A percentile compares a stretch with the other conserved stretches of the same genome.
Conservation (phyloP, 2,888 invertebrate genomes). For the Nowickia ferox region DNA sequence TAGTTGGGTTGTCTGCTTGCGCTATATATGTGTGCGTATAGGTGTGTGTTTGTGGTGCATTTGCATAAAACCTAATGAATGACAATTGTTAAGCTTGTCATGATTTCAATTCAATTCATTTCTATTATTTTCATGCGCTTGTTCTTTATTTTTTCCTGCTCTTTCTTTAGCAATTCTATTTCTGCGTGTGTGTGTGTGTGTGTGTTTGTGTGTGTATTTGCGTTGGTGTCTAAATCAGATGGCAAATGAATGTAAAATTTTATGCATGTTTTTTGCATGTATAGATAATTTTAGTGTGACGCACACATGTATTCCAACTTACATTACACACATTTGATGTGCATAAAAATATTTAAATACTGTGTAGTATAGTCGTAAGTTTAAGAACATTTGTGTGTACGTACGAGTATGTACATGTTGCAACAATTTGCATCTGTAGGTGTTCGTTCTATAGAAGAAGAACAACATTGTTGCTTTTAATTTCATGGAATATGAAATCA, state of each 20-base stretch:
- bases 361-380: no score
- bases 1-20: no score
- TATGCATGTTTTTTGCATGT: slow-evolving; percentile 11
- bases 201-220: not conserved
- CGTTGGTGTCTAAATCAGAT: slow-evolving; percentile 9
- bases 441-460: not conserved
- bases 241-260: slow-evolving; percentile 28
- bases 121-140: not conserved
- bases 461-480: not conserved
- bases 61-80: slow-evolving; percentile 47
- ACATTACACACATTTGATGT: no score
- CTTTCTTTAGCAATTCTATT: not conserved
- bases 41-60: not conserved
- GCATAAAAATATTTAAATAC: no score
- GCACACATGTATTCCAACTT: not conserved
- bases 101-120: slow-evolving; percentile 47
- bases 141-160: not conserved
- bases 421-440: not conserved
- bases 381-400: no score
- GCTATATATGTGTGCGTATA: not conserved
- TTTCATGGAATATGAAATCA: no score
- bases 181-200: not conserved
- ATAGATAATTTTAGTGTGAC: not conserved
- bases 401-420: not conserved
- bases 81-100: slow-evolving; percentile 62